Percentiles rank a stretch among this genome's conserved stretches.
Evolutionary conservation across 92 coral and sea anemone genomes (phyloP).

Genomic region (Bergia puertoricense): DNA sequence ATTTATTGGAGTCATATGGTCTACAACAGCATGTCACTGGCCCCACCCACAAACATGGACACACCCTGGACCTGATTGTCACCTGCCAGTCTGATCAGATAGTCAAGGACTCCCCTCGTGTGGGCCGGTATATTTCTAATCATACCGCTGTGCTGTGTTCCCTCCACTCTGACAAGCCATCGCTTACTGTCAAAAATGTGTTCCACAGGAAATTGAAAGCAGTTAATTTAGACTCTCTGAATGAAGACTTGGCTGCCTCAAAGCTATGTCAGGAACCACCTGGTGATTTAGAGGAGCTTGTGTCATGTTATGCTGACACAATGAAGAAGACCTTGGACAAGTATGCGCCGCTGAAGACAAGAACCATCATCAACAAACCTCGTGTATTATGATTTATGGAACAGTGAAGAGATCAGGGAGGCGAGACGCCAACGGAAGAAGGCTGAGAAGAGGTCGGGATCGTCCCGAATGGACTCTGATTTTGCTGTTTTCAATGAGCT

Average conservation of each 20-base stretch:
- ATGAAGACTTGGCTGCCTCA: not conserved
- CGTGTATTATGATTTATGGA: constrained; percentile 57
- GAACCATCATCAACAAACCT: constrained; percentile 41
- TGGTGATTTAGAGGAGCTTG: not conserved
- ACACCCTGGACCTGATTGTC: no score
- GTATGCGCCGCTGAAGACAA: constrained; percentile 51
- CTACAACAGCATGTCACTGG: no score
- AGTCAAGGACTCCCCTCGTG: no score
- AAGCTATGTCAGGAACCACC: constrained; percentile 3
- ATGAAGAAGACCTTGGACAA: constrained; percentile 41
- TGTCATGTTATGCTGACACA: constrained; percentile 29
- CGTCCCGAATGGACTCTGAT: not conserved
- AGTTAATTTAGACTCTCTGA: not conserved
- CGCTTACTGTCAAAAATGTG: not conserved
- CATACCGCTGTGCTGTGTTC: no score
- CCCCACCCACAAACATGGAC: no score
- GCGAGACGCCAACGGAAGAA: constrained; percentile 56
- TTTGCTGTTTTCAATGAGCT: constrained; percentile 26
- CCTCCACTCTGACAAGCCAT: no score
- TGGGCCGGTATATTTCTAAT: no score
- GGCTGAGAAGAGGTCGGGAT: constrained; percentile 59
- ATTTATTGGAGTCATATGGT: no score
- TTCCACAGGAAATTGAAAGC: constrained; percentile 9
- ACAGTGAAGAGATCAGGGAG: constrained; percentile 47
- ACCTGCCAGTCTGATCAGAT: no score